Conservation (phyloP, 2,113 vertebrate species). For the Mormoops blainvillei region DNA sequence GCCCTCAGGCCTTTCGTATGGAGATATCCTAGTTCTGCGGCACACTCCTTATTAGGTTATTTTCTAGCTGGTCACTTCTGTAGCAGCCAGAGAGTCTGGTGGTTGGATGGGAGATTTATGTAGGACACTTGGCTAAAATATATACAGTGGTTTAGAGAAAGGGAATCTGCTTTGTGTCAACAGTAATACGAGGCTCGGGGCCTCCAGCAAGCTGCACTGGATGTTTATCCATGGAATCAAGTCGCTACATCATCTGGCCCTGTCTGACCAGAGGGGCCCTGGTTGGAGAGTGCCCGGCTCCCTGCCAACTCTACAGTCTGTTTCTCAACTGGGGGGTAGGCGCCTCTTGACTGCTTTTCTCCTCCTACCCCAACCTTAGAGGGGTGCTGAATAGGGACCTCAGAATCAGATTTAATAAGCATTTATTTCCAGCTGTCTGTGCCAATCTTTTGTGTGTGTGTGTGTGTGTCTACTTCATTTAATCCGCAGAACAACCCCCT, state of each 20-base stretch:
- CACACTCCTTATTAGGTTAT: constrained; percentile 65
- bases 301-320: neutral
- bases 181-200: neutral
- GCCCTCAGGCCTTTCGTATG: neutral
- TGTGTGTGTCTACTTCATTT: neutral
- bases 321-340: neutral
- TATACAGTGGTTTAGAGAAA: constrained; percentile 61
- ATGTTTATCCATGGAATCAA: constrained; percentile 20
- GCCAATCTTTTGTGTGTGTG: neutral
- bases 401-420: neutral
- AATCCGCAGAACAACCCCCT: neutral
- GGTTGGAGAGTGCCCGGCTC: neutral
- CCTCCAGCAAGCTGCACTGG: neutral
- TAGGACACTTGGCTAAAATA: constrained; percentile 44
- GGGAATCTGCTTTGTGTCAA: constrained; percentile 43
- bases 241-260: constrained; percentile 21
- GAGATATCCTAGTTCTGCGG: constrained; percentile 47
- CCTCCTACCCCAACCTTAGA: neutral
- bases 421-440: neutral
- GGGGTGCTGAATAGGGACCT: neutral
- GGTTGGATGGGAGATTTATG: constrained; percentile 48
- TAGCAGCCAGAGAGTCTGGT: constrained; percentile 55
- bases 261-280: neutral
- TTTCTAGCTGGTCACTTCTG: constrained; percentile 49
- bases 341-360: neutral